Conservation (phyloP, 2,888 invertebrate genomes). For the Mamestra brassicae region DNA sequence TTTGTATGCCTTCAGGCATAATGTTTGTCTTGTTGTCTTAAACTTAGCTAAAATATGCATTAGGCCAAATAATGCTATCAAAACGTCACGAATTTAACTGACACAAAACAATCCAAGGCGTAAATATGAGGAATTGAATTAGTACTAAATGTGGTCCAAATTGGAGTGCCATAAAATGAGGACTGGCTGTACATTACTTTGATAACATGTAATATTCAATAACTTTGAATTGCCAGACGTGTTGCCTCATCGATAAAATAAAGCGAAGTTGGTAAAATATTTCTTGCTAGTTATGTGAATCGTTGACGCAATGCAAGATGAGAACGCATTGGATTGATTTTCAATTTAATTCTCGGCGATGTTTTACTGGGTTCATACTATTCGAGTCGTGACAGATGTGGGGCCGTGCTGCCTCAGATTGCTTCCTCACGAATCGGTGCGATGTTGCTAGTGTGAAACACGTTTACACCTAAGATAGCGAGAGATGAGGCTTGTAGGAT, state of each 20-base stretch:
- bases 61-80: conserved; percentile 33
- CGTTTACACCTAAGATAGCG: conserved; percentile 46
- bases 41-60: conserved; percentile 21
- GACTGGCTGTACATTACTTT: conserved; percentile 36
- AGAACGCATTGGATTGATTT: conserved; percentile 66
- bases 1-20: background rate
- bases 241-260: conserved; percentile 50
- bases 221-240: conserved; percentile 39
- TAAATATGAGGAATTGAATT: conserved; percentile 34
- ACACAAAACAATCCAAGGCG: conserved; percentile 31
- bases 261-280: conserved; percentile 45
- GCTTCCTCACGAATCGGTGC: conserved; percentile 61
- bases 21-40: conserved; percentile 10
- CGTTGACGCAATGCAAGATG: conserved; percentile 64
- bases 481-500: conserved; percentile 37
- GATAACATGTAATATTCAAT: conserved; percentile 53
- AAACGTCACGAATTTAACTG: conserved; percentile 50
- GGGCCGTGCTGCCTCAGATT: conserved; percentile 64
- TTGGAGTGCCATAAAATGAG: conserved; percentile 41
- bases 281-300: conserved; percentile 44
- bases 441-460: conserved; percentile 38
- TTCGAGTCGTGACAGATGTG: conserved; percentile 50
- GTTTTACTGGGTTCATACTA: conserved; percentile 47
- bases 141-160: conserved; percentile 31
- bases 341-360: conserved; percentile 67